Base-by-base conservation (phyloP, 2,888 invertebrate genomes). In the Kuschelorhynchus macadamiae region DNA sequence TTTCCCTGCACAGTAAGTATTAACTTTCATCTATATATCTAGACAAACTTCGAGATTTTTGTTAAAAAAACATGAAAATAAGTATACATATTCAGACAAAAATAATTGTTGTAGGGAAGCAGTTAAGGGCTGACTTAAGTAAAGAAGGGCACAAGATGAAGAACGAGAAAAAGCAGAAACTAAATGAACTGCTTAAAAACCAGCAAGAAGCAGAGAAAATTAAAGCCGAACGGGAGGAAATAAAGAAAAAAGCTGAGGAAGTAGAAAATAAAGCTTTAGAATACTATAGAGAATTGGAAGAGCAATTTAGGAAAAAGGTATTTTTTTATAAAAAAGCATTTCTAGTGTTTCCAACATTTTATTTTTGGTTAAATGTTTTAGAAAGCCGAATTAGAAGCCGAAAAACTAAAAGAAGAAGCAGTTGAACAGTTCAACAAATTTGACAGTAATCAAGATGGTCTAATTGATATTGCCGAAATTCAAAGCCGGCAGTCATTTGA, bases 371-470 rank as follows among this genome's bases (percentile, higher is more conserved):
- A 46, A 5, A 21, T 7, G 25, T 55, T 33, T 33, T 18, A 67
- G 67, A 87, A 87, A 74, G 85, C 87, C 36, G 88, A 88, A 74
- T 83, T 86, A 73, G 90, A 91, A 73, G 87, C 85, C 42, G 84
- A 85, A 71, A 85, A 84, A 53, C 85, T 85, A 70, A 83, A 86
- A 14, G 86, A 86, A 44, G 94, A 94, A 81, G 92, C 92, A 0
- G 85, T 86, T 39, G 88, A 91, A 57, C 90, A 91, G 47, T 98
- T 98, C 81, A 85, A 85, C 32, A 88, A 88, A 75, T 88, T 93
- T 78, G 98, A 98, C 85, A 87, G 90, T 0, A 93, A 98, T 85
- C 85, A 87, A 71, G 94, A 96, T 86, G 91, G 90, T 47, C 87
- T 90, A 41, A 81, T 97, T 33, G 88, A 90, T 69, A 78, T 90